Evolutionary conservation across 2,797 vertebrate species (phyloP), one percentile per base, ranked within the genome.

Genomic region (Tokudaia muenninki): DNA sequence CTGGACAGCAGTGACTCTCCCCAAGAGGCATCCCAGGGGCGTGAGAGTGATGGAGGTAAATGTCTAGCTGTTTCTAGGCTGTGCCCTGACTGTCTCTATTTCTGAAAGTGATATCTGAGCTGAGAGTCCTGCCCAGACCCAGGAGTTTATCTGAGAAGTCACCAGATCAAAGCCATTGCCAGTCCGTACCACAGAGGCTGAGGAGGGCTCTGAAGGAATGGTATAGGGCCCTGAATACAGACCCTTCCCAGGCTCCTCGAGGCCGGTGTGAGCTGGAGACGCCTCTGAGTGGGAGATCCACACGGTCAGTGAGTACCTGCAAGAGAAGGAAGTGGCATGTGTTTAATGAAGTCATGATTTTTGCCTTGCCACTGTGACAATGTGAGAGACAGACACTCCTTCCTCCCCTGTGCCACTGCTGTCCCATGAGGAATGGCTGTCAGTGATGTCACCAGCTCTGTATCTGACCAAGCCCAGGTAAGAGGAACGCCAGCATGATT

Each of bases 21-120:
- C 24, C 67, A 29, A 37, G 52, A 57, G 4, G 14, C 24, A 26
- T 55, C 86, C 22, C 67, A 70, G 50, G 21, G 16, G 34, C 26
- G 6, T 52, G 19, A 34, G 8, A 31, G 14, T 9, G 19, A 37
- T 2, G 0, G 34, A 24, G 22, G 21, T 50, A 31, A 63, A 37
- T 0, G 3, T 5, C 67, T 4, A 2, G 26, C 1, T 5, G 21
- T 34, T 31, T 57, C 5, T 0, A n/a, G n/a, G 21, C 29, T 44
- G 22, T 7, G 13, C 26, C 11, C 10, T 11, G 22, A 4, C 17
- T 7, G 1, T 29, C 83, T 77, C 47, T 21, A 31, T 7, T 50
- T 74, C 31, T 10, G 75, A 10, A 24, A 24, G 44, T 41, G 37
- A 34, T 6, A 16, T 10, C 63, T 57, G 14, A 67, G 29, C 24